Conservation (phyloP, 1,140 invertebrate species). For the Parapsyche elsis region DNA sequence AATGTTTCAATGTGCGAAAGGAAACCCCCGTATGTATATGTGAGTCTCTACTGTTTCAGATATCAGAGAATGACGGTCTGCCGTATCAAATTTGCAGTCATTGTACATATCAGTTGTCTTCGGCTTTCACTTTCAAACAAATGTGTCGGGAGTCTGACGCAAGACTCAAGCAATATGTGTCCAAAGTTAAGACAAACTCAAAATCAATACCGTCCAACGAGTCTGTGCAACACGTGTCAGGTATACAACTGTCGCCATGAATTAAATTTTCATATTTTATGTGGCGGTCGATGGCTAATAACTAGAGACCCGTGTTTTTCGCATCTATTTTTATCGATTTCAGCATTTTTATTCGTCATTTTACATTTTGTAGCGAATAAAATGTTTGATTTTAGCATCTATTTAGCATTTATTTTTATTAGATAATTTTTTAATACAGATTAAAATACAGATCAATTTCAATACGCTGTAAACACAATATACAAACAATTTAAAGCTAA, state of each 20-base stretch:
- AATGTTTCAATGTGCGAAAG: background rate
- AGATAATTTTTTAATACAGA: too few relatives aligned
- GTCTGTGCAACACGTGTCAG: background rate
- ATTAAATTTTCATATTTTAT: slow-evolving; percentile 4
- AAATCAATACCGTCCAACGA: background rate
- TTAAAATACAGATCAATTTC: too few relatives aligned
- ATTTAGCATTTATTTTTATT: too few relatives aligned
- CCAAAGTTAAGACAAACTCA: background rate
- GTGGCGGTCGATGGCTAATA: too few relatives aligned
- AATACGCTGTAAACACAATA: too few relatives aligned
- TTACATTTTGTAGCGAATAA: too few relatives aligned
- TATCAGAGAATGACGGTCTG: slow-evolving; percentile 63
- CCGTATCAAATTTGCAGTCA: slow-evolving; percentile 64
- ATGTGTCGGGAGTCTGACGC: slow-evolving; percentile 65
- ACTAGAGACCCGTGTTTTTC: too few relatives aligned
- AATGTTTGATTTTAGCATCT: too few relatives aligned
- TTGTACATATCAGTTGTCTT: slow-evolving; percentile 64
- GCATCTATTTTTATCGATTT: too few relatives aligned
- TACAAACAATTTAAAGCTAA: too few relatives aligned
- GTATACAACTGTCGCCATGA: background rate
- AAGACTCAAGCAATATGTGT: slow-evolving; percentile 59
- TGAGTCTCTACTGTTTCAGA: slow-evolving; percentile 57
- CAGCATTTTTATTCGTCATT: too few relatives aligned
- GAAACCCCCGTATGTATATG: background rate
- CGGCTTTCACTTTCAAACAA: slow-evolving; percentile 66